Evolutionary conservation across 2,113 vertebrate genomes (phyloP), one percentile per base, ranked within the genome.

Genomic region (Rhabdomys dilectus): DNA sequence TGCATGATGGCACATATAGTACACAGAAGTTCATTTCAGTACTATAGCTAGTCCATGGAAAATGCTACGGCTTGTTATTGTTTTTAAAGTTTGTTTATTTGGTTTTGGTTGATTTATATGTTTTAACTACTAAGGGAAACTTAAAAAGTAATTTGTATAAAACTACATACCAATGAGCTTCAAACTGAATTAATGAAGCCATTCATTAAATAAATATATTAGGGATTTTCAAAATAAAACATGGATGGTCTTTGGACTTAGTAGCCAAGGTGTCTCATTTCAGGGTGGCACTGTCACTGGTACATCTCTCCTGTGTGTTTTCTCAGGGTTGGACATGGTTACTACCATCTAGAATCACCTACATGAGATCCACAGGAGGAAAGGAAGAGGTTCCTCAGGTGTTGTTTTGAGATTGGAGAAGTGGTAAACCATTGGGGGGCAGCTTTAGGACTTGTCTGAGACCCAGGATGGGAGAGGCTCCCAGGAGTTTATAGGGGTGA

Each of bases 101-200:
- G 34, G 7, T 82, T 84, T 60, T 29, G 42, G 5, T 62, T 96
- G 89, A 34, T 70, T 48, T 34, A 21, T 26, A 34, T 89, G 9
- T 95, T 93, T 91, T 93, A 91, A 77, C 13, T 56, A 72, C 10
- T 58, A 62, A 87, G 36, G 11, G 17, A 95, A 87, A 72, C 81
- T 26, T 89, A 5, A 82, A 81, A 96, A 72, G 15, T 58, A 64
- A 86, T 89, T 64, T 81, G 5, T 76, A 12, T 22, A 66, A 91
- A n/a, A 34, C 26, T 66, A 3, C 31, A 22, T 6, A 39, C 42
- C n/a, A 91, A 29, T 80, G 76, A 64, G 64, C 53, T 24, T 19
- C 13, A 53, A 45, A 58, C 2, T 68, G 89, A 94, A 91, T 76
- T 90, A 29, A n/a, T 45, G 34, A 48, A 62, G 64, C 42, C 31